phyloP scores from a whole-genome alignment of 2,113 vertebrate genomes.

The Charina bottae region DNA sequence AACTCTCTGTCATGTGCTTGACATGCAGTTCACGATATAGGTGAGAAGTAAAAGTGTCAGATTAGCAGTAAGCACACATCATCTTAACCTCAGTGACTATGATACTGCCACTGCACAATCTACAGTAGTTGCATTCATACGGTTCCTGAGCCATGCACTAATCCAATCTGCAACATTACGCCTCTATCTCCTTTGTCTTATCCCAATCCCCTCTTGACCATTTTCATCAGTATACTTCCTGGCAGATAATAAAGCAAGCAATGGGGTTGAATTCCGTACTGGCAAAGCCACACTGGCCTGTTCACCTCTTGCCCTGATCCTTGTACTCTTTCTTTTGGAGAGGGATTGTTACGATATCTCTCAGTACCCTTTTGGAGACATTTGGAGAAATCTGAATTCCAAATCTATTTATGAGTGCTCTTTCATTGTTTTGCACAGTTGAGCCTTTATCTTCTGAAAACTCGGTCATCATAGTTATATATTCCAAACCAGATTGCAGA shows the following conservation, averaged over 20 bases:
- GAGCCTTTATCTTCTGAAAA: constrained; percentile 72
- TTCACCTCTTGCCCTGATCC: not conserved
- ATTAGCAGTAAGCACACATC: not conserved
- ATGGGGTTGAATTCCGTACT: constrained; percentile 75
- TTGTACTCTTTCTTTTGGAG: constrained; percentile 66
- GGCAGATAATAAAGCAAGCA: constrained; percentile 79
- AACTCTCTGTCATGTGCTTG: not conserved
- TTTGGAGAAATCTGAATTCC: constrained; percentile 69
- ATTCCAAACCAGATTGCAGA: constrained; percentile 61
- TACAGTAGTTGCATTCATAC: not conserved
- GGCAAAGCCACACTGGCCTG: not conserved
- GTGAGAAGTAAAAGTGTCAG: not conserved
- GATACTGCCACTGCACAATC: not conserved
- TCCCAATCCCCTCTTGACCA: constrained; percentile 36
- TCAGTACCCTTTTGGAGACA: constrained; percentile 70
- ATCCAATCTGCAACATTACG: constrained; percentile 49
- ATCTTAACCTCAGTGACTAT: not conserved
- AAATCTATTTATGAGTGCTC: constrained; percentile 73
- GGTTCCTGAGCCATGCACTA: constrained; percentile 29
- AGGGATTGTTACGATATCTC: constrained; percentile 68
- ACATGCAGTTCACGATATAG: not conserved
- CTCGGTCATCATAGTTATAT: constrained; percentile 65
- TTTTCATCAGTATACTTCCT: constrained; percentile 76
- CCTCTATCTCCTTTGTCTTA: not conserved
- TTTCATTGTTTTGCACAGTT: constrained; percentile 74